These are phyloP conservation scores for Chaenodraco wilsoni DNA, from an alignment of 2,797 vertebrate species.

Conservation along the genomic window DNA sequence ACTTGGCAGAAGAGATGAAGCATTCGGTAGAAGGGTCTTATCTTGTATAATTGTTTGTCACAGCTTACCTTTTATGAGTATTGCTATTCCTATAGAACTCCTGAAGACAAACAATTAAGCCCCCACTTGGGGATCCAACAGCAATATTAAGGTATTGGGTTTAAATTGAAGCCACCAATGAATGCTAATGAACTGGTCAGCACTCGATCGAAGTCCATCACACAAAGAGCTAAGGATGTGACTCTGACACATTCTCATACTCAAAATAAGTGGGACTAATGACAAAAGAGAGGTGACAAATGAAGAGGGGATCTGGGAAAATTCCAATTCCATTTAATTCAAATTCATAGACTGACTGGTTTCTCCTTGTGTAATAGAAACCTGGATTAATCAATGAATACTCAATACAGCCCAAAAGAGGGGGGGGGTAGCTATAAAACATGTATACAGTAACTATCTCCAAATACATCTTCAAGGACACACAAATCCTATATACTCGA, in stretches of 20 bases:
- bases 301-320: background rate
- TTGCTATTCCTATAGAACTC: slow-evolving; percentile 2
- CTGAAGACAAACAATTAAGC: slow-evolving; percentile 23
- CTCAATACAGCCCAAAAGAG: background rate
- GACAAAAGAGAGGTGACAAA: background rate
- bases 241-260: slow-evolving; percentile 2
- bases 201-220: slow-evolving; percentile 30
- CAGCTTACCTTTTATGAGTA: background rate
- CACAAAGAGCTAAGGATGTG: background rate
- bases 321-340: slow-evolving; percentile 1
- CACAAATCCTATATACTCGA: background rate
- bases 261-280: background rate
- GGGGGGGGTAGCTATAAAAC: too few relatives aligned
- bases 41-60: background rate
- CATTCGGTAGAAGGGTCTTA: background rate
- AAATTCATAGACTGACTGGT: background rate
- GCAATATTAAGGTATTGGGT: background rate
- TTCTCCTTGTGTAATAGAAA: background rate
- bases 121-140: background rate
- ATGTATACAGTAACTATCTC: background rate
- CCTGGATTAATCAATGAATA: background rate
- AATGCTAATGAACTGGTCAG: slow-evolving; percentile 33
- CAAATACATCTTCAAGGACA: background rate
- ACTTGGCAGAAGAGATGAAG: background rate
- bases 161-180: background rate